Evolutionary conservation across 2,888 invertebrate genomes (phyloP).

Genomic region (Synergus japonicus): DNA sequence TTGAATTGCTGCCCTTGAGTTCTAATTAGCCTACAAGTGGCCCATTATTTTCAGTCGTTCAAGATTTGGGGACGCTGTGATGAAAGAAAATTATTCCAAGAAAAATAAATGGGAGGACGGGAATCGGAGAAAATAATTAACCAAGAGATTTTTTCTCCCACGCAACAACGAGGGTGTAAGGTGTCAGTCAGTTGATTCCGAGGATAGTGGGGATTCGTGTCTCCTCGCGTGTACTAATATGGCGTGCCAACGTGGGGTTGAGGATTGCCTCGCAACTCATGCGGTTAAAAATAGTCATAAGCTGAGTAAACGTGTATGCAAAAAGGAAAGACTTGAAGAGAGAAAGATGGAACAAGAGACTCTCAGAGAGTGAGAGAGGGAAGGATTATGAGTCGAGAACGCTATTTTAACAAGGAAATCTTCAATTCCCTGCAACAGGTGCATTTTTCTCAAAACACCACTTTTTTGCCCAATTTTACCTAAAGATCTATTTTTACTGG

Average conservation of each 20-base stretch:
- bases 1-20: neutral
- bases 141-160: constrained; percentile 57
- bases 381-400: constrained; percentile 47
- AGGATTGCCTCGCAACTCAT: constrained; percentile 71
- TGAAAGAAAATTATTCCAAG: neutral
- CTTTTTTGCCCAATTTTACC: neutral
- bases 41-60: constrained; percentile 13
- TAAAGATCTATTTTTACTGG: neutral
- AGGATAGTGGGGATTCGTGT: constrained; percentile 74
- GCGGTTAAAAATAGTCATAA: constrained; percentile 76
- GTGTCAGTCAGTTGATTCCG: constrained; percentile 73
- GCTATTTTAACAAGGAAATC: constrained; percentile 52
- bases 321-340: constrained; percentile 54
- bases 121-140: constrained; percentile 41
- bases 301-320: constrained; percentile 66
- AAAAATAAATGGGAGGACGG: neutral
- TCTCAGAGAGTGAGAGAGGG: constrained; percentile 44
- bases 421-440: neutral
- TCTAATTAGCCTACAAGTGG: neutral
- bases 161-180: constrained; percentile 73
- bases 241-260: constrained; percentile 75
- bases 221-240: constrained; percentile 76
- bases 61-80: neutral
- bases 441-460: neutral
- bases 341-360: constrained; percentile 48